Conservation (phyloP, 2,888 invertebrate species). For the Harpagoxenus sublaevis region DNA sequence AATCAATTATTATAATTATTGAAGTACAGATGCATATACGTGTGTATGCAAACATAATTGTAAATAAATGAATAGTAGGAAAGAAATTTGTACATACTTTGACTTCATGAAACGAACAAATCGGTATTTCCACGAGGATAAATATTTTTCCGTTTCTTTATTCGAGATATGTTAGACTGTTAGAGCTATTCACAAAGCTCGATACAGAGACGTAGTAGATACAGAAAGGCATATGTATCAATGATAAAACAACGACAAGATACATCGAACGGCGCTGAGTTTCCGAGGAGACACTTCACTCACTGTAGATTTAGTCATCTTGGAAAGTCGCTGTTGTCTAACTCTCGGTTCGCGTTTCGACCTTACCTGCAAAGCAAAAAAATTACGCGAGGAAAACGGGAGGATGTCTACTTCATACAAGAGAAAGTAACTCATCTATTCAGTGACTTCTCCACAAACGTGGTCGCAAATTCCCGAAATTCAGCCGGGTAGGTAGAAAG, state of each 20-base stretch:
- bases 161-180: slow-evolving; percentile 8
- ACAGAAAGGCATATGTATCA: background rate
- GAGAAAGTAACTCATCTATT: background rate
- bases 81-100: background rate
- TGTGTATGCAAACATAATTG: background rate
- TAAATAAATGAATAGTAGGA: background rate
- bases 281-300: background rate
- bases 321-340: slow-evolving; percentile 4
- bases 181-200: slow-evolving; percentile 19
- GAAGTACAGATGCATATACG: background rate
- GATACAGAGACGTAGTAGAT: slow-evolving; percentile 5
- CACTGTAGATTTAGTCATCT: slow-evolving; percentile 12
- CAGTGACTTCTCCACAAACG: slow-evolving; percentile 2
- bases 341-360: slow-evolving; percentile 4
- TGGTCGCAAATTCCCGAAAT: slow-evolving; percentile 37
- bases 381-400: background rate
- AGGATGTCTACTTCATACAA: background rate
- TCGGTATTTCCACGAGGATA: background rate
- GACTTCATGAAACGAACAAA: background rate
- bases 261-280: slow-evolving; percentile 7
- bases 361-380: background rate
- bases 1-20: background rate
- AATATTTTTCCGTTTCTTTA: slow-evolving; percentile 17
- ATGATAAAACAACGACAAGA: slow-evolving; percentile 20
- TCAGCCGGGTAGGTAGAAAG: slow-evolving; percentile 41